Percentiles rank a stretch among this genome's conserved stretches.
These are phyloP conservation scores for Neocloeon triangulifer DNA, from an alignment of 1,140 invertebrate genomes.

Conservation along the genomic window DNA sequence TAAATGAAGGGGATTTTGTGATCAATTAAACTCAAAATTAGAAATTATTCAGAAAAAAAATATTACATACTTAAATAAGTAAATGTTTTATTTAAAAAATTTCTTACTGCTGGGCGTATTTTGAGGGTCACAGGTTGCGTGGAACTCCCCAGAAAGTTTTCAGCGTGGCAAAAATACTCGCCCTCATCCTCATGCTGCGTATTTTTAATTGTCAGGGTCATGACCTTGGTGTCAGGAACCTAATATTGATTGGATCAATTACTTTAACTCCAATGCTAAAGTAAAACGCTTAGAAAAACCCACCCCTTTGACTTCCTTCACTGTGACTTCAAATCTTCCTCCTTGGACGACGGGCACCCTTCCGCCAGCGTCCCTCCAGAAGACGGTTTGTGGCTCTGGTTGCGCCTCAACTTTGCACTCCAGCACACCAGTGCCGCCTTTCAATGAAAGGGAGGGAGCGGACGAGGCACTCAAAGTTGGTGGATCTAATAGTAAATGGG, in stretches of 20 bases:
- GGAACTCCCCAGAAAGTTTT: slow-evolving; percentile 50
- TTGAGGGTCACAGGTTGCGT: slow-evolving; percentile 45
- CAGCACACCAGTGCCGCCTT: slow-evolving; percentile 44
- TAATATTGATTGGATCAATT: slow-evolving; percentile 8
- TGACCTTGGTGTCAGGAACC: slow-evolving; percentile 36
- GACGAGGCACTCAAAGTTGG: too few relatives aligned
- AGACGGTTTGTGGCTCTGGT: slow-evolving; percentile 52
- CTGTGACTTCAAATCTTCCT: slow-evolving; percentile 40
- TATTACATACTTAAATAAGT: too few relatives aligned
- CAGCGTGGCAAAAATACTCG: slow-evolving; percentile 58
- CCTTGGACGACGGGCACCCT: slow-evolving; percentile 46
- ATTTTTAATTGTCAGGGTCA: slow-evolving; percentile 45
- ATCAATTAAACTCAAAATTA: too few relatives aligned
- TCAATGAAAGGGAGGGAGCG: too few relatives aligned
- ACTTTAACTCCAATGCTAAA: background rate
- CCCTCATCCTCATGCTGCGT: slow-evolving; percentile 43
- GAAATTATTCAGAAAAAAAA: too few relatives aligned
- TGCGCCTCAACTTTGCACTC: slow-evolving; percentile 52
- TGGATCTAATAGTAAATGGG: too few relatives aligned
- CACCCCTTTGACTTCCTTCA: slow-evolving; percentile 27
- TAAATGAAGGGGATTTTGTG: too few relatives aligned
- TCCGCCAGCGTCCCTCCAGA: slow-evolving; percentile 48
- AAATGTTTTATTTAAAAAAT: too few relatives aligned
- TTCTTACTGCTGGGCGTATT: slow-evolving; percentile 27
- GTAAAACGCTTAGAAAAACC: slow-evolving; percentile 10